Base-by-base conservation (phyloP, 1,140 invertebrate species). In the Contarinia nasturtii region DNA sequence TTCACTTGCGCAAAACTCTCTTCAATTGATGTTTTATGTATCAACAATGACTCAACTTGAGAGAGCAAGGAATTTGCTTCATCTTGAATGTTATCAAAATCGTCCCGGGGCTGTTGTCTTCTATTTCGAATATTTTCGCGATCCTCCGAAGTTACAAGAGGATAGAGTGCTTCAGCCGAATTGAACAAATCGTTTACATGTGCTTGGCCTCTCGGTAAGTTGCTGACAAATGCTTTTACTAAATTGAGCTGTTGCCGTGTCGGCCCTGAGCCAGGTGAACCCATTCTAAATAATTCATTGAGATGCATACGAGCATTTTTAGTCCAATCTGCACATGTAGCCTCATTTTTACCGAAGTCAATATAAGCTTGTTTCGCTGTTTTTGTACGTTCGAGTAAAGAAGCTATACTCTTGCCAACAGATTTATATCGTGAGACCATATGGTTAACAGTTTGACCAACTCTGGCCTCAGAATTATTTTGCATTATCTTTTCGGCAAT, bases 21-120 rank as follows among this genome's bases (percentile, higher is more conserved):
- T 57, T 93, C 86, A 58, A 92, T 88, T 1, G 86, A 89, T 7
- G 85, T 86, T 58, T 86, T 73, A 53, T 91, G 82, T 57, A 90
- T 81, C 36, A 90, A 75, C 20, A 84, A 78, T 18, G 76, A 82
- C 67, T 92, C 87, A 34, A 91, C 77, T 53, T 79, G 77, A 60
- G 92, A 91, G 49, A 88, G 77, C 7, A 90, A 75, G 2, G 76
- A 75, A 63, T 86, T 91, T 0, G 87, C 75, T 57, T 80, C 78
- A 59, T 94, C 88, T 22, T 83, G 75, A 15, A 89, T 73, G 43
- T 75, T 71, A 67, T 95, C 90, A 60, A 86, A 88, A 34, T 74
- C 71, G 56, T 86, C 82, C 40, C 91, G 72, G 43, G 95, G 68
- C 48, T 74, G 70, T 59, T 86, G 73, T 21, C 95, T 62, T 58